These are phyloP conservation scores for Alloscopus bannaensis DNA, from an alignment of 2,888 invertebrate genomes.

Conservation along the genomic window DNA sequence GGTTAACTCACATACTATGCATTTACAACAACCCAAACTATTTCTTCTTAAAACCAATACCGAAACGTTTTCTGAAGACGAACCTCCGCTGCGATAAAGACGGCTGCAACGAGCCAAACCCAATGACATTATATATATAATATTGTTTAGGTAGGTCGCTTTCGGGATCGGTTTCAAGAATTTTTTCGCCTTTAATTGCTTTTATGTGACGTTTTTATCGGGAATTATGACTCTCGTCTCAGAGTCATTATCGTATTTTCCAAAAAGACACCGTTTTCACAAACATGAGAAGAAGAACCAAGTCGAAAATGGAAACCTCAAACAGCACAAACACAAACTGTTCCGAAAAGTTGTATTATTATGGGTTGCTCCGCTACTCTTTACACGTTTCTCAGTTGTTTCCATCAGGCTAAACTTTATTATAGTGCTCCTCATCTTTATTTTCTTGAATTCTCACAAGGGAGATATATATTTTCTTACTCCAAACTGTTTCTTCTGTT, in stretches of 20 bases:
- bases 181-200: constrained; percentile 69
- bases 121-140: constrained; percentile 51
- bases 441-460: constrained; percentile 39
- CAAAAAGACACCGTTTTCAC: constrained; percentile 66
- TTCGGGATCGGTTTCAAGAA: constrained; percentile 63
- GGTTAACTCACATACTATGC: constrained; percentile 32
- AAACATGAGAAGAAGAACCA: constrained; percentile 40
- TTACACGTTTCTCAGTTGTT: constrained; percentile 43
- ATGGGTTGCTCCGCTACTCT: constrained; percentile 29
- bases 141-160: constrained; percentile 70
- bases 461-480: constrained; percentile 31
- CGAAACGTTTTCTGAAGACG: constrained; percentile 41
- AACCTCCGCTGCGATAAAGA: constrained; percentile 43
- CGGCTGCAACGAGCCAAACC: constrained; percentile 37
- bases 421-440: constrained; percentile 23
- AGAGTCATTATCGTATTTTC: constrained; percentile 72
- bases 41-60: constrained; percentile 7
- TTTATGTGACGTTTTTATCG: constrained; percentile 73
- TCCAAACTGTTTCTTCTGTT: constrained; percentile 16
- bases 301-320: no score
- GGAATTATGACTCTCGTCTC: constrained; percentile 69
- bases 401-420: constrained; percentile 58
- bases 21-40: neutral
- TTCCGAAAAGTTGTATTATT: constrained; percentile 20
- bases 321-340: no score